Evolutionary conservation across 2,888 invertebrate genomes (phyloP).

Genomic region (Dolichomitus sp.): DNA sequence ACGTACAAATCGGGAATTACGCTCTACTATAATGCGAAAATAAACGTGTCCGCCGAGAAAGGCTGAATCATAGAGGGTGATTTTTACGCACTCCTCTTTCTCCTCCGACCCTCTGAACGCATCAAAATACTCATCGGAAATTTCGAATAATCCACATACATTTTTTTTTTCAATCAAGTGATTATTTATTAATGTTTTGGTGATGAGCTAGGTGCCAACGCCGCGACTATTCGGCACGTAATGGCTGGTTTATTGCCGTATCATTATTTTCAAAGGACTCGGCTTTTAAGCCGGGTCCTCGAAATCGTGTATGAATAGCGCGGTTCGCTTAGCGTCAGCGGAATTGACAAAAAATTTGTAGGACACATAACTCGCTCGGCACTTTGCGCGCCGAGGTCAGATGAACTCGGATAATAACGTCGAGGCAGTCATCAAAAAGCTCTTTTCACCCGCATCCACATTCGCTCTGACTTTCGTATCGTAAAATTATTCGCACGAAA

Average conservation of each 20-base stretch:
- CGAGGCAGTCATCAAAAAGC: constrained; percentile 63
- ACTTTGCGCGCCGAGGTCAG: constrained; percentile 21
- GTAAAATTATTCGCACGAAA: constrained; percentile 54
- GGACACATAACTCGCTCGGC: constrained; percentile 17
- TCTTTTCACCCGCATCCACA: constrained; percentile 44
- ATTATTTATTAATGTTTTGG: constrained; percentile 18
- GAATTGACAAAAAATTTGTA: constrained; percentile 42
- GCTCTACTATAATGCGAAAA: constrained; percentile 78
- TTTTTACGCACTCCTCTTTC: constrained; percentile 1
- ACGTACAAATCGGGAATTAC: constrained; percentile 18
- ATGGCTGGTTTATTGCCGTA: constrained; percentile 30
- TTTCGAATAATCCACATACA: neutral
- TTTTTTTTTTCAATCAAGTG: neutral
- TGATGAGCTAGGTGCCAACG: neutral
- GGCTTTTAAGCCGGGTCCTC: neutral
- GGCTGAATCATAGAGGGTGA: constrained; percentile 74
- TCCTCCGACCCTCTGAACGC: neutral
- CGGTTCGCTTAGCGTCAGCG: neutral
- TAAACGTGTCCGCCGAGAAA: constrained; percentile 72
- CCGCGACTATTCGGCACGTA: constrained; percentile 1
- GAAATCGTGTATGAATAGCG: neutral
- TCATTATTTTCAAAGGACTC: constrained; percentile 21
- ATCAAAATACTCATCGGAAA: neutral
- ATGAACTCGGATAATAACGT: constrained; percentile 52
- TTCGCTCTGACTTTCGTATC: constrained; percentile 45